These are phyloP conservation scores for Aphrophora alni DNA, from an alignment of 2,888 invertebrate species.

Conservation along the genomic window DNA sequence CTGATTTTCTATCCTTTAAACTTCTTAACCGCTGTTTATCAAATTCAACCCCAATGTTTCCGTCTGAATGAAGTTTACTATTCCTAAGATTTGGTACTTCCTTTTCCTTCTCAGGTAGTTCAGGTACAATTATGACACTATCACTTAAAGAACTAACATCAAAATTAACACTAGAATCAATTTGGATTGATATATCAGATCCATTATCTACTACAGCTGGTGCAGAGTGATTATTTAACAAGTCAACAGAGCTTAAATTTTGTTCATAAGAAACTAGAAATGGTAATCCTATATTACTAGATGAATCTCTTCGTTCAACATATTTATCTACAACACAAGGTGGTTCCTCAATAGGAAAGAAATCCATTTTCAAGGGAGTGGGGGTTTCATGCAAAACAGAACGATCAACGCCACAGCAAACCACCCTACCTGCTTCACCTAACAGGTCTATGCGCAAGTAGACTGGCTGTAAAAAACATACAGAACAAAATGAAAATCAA, in stretches of 20 bases:
- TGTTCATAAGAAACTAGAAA: neutral
- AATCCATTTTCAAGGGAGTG: neutral
- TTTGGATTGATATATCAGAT: neutral
- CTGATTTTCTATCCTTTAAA: neutral
- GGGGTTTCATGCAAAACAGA: conserved; percentile 53
- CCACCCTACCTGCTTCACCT: conserved; percentile 77
- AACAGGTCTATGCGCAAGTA: conserved; percentile 75
- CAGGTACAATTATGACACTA: neutral
- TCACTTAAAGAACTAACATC: neutral
- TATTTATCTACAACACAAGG: conserved; percentile 19
- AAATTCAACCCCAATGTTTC: conserved; percentile 31
- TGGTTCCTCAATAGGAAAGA: conserved; percentile 55
- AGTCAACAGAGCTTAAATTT: neutral
- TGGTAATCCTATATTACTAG: neutral
- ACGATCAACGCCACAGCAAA: conserved; percentile 60
- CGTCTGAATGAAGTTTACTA: conserved; percentile 35
- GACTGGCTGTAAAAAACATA: conserved; percentile 72
- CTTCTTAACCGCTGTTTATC: neutral
- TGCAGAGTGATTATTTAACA: neutral
- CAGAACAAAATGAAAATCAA: neutral
- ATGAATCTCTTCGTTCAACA: conserved; percentile 35
- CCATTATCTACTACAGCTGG: neutral
- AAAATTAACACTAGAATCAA: conserved; percentile 22
- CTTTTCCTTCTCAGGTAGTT: conserved; percentile 13
- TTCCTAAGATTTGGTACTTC: conserved; percentile 22